Evolutionary conservation across 2,888 invertebrate genomes (phyloP).

Genomic region (Cantharis nigra): DNA sequence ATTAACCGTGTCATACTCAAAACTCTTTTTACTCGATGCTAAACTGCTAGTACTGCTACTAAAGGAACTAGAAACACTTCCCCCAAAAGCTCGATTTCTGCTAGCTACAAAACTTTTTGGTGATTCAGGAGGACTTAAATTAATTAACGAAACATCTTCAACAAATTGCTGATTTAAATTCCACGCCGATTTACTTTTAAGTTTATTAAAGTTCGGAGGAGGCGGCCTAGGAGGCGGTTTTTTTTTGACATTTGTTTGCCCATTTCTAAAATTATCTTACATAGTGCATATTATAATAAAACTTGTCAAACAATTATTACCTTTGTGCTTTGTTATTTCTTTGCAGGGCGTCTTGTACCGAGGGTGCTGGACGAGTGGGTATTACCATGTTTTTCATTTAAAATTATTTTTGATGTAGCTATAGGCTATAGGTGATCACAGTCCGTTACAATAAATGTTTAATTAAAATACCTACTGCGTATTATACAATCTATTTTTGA

Average conservation of each 20-base stretch:
- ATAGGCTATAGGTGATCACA: neutral
- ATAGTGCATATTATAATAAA: neutral
- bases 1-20: conserved; percentile 66
- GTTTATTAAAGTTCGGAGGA: conserved; percentile 62
- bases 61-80: conserved; percentile 53
- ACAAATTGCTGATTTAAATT: conserved; percentile 44
- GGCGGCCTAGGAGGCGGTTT: conserved; percentile 75
- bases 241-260: conserved; percentile 57
- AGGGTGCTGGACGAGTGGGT: conserved; percentile 37
- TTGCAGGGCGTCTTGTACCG: conserved; percentile 34
- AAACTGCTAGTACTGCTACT: conserved; percentile 60
- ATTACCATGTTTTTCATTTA: conserved; percentile 38
- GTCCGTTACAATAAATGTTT: neutral
- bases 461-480: neutral
- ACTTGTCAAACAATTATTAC: neutral
- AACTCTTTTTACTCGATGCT: conserved; percentile 79
- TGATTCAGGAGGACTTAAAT: conserved; percentile 60
- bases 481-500: neutral
- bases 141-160: conserved; percentile 55
- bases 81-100: conserved; percentile 46
- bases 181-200: conserved; percentile 50
- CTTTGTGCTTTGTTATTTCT: conserved; percentile 21
- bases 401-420: neutral
- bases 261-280: conserved; percentile 2
- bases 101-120: conserved; percentile 51